These are phyloP conservation scores for Paralinhomoeus sp. DNA, from an alignment of 2,888 invertebrate species.

Conservation along the genomic window DNA sequence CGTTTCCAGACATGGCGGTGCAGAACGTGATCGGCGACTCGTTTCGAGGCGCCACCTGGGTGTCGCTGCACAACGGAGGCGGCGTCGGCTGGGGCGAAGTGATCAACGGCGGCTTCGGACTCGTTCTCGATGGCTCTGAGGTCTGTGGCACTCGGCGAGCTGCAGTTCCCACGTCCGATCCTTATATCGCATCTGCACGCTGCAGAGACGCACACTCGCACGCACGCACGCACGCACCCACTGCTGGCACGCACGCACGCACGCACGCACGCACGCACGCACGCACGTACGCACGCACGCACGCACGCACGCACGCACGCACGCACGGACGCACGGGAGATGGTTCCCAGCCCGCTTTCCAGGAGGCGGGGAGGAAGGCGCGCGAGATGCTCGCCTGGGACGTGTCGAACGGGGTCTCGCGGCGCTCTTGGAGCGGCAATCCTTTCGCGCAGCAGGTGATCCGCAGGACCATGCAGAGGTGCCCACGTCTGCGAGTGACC, in stretches of 20 bases:
- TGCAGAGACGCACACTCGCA: too few relatives aligned
- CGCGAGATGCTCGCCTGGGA: slow-evolving; percentile 34
- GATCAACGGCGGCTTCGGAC: slow-evolving; percentile 41
- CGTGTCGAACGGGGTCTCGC: slow-evolving; percentile 35
- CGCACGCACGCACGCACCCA: too few relatives aligned
- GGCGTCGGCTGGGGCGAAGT: slow-evolving; percentile 37
- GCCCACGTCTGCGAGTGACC: slow-evolving; percentile 31
- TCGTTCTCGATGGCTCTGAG: slow-evolving; percentile 37
- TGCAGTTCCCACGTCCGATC: too few relatives aligned
- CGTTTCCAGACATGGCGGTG: slow-evolving; percentile 37
- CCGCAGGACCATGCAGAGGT: slow-evolving; percentile 29
- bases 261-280: too few relatives aligned
- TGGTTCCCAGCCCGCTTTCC: too few relatives aligned
- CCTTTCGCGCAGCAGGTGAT: slow-evolving; percentile 32
- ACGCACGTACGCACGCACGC: too few relatives aligned
- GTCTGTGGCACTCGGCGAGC: too few relatives aligned
- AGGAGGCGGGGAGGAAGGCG: too few relatives aligned
- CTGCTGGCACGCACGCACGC: too few relatives aligned
- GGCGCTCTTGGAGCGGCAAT: slow-evolving; percentile 36
- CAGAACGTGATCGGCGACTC: slow-evolving; percentile 38
- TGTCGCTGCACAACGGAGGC: slow-evolving; percentile 29
- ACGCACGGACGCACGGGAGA: too few relatives aligned
- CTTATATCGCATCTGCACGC: too few relatives aligned
- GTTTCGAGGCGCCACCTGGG: slow-evolving; percentile 41
- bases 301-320: too few relatives aligned